These are phyloP conservation scores for Petrosia ficiformis DNA, from an alignment of 37 sponge, comb jelly and placozoan genomes.

Conservation along the genomic window DNA sequence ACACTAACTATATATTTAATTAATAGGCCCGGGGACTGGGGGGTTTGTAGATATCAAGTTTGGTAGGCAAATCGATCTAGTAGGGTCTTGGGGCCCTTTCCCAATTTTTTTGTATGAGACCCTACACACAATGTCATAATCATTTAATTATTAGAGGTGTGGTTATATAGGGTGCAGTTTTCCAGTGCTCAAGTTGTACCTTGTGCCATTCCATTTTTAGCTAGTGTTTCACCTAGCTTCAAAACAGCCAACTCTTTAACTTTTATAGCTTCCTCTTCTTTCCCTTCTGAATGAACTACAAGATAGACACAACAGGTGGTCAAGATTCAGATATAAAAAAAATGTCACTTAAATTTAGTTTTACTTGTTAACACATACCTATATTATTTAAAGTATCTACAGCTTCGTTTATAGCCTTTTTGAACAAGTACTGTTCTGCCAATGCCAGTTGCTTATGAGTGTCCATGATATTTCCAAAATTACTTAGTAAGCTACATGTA, in stretches of 20 bases:
- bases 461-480: neutral
- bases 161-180: too few species aligned
- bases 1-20: too few species aligned
- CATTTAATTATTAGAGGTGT: too few species aligned
- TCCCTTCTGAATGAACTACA: neutral
- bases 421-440: constrained; percentile 27
- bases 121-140: too few species aligned
- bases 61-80: too few species aligned
- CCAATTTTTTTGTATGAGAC: too few species aligned
- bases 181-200: too few species aligned
- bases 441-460: neutral
- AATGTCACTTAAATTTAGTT: neutral
- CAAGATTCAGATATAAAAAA: neutral
- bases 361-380: constrained; percentile 31
- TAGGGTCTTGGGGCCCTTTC: too few species aligned
- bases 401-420: constrained; percentile 40
- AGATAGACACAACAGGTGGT: neutral
- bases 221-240: constrained; percentile 51
- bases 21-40: too few species aligned
- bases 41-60: too few species aligned
- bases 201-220: constrained; percentile 44
- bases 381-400: constrained; percentile 40
- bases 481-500: too few species aligned
- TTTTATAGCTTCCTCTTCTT: constrained; percentile 53
- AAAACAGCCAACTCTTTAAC: constrained; percentile 71